Evolutionary conservation across 2,888 invertebrate species (phyloP).

Genomic region (Synanthedon vespiformis): DNA sequence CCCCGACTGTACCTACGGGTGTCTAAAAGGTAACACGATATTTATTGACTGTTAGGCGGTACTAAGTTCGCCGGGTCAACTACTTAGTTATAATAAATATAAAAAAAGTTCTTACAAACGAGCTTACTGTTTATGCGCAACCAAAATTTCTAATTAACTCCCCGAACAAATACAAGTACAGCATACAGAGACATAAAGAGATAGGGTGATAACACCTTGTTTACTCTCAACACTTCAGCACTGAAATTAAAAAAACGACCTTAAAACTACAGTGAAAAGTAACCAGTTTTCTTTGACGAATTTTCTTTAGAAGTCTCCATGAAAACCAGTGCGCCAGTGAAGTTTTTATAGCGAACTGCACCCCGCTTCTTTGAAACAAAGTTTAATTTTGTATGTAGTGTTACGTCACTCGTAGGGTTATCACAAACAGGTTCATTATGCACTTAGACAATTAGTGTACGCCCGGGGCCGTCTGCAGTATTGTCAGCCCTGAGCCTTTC

Average conservation of each 20-base stretch:
- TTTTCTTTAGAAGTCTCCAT: constrained; percentile 11
- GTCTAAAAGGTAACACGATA: no score
- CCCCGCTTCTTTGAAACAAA: constrained; percentile 15
- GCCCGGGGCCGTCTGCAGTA: constrained; percentile 32
- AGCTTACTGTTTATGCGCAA: constrained; percentile 20
- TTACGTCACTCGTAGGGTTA: constrained; percentile 24
- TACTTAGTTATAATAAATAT: no score
- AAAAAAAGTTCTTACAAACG: neutral
- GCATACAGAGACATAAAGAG: constrained; percentile 33
- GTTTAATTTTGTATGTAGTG: constrained; percentile 22
- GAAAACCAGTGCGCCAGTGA: constrained; percentile 6
- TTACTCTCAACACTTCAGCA: constrained; percentile 15
- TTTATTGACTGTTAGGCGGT: no score
- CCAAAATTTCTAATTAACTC: constrained; percentile 58
- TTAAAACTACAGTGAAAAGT: constrained; percentile 6
- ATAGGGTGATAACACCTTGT: constrained; percentile 39
- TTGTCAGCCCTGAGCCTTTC: constrained; percentile 48
- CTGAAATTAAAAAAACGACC: constrained; percentile 13
- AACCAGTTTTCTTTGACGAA: neutral
- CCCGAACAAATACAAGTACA: constrained; percentile 29
- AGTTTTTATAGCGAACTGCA: constrained; percentile 18
- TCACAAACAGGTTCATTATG: constrained; percentile 62
- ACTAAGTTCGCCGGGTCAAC: no score
- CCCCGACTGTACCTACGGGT: no score
- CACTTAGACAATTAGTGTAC: constrained; percentile 69